Evolutionary conservation across 2,797 vertebrate genomes (phyloP).

Genomic region (Sarcophilus harrisii): DNA sequence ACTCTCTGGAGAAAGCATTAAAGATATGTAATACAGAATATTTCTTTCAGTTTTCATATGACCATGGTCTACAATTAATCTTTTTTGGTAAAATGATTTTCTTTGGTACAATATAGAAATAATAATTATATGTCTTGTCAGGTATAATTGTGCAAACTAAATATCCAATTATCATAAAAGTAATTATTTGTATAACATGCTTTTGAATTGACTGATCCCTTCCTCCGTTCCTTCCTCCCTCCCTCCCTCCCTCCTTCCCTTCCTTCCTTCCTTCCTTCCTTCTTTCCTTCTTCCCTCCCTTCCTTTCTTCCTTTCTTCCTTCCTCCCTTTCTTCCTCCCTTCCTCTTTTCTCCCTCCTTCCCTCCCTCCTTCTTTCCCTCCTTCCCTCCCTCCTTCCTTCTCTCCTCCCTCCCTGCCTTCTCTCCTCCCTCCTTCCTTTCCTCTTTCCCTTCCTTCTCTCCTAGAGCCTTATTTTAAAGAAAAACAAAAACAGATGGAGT

Average conservation of each 20-base stretch:
- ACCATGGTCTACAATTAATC: neutral
- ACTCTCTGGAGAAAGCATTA: neutral
- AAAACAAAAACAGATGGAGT: neutral
- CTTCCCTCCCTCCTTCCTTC: too few species aligned
- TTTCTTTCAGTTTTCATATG: neutral
- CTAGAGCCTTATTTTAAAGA: neutral
- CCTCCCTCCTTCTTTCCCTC: too few species aligned
- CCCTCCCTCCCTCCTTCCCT: too few species aligned
- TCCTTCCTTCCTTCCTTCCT: too few species aligned
- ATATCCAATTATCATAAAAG: neutral
- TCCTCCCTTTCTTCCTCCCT: too few species aligned
- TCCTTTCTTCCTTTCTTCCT: too few species aligned
- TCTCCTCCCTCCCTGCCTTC: too few species aligned
- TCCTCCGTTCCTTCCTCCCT: too few species aligned
- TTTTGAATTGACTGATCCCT: neutral
- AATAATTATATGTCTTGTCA: neutral
- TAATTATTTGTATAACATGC: neutral
- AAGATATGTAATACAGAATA: neutral
- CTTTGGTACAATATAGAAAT: neutral
- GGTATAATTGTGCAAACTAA: neutral
- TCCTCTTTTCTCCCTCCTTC: too few species aligned
- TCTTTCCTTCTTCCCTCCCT: too few species aligned
- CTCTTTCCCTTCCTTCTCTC: too few species aligned
- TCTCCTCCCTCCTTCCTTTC: too few species aligned
- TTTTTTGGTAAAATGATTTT: neutral